Conservation (phyloP, 64 coral and sea anemone species). For the Cladopsammia gracilis region DNA sequence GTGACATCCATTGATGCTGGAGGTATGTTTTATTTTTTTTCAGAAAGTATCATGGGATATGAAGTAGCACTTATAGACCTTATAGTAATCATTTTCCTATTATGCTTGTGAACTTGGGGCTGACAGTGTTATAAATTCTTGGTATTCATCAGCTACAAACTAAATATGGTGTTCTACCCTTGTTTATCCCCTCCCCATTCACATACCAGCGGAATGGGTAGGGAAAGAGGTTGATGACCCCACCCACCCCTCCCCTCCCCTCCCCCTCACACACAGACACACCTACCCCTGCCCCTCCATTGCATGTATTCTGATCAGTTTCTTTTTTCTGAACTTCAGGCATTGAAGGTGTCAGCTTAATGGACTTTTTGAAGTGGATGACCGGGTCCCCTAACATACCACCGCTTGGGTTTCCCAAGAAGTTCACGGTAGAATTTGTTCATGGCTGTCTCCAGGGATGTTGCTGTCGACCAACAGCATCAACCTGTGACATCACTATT, state of each 20-base stretch:
- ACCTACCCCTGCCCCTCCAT: too few species aligned
- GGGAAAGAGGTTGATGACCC: too few species aligned
- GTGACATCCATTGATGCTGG: conserved; percentile 16
- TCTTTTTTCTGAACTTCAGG: conserved; percentile 15
- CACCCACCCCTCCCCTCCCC: too few species aligned
- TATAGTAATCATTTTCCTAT: background rate
- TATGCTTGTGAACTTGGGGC: background rate
- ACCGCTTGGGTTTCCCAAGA: conserved; percentile 36
- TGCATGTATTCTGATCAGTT: conserved; percentile 22
- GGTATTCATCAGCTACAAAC: conserved; percentile 25
- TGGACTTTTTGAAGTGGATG: conserved; percentile 9
- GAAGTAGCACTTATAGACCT: background rate
- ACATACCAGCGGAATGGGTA: background rate
- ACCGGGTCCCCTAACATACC: background rate
- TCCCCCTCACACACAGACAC: too few species aligned
- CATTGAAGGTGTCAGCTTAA: conserved; percentile 11
- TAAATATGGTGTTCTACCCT: conserved; percentile 14
- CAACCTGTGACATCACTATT: conserved; percentile 43
- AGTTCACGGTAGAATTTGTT: conserved; percentile 39
- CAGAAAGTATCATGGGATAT: background rate
- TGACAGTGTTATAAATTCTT: conserved; percentile 2
- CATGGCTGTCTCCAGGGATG: conserved; percentile 40
- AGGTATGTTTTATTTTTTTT: background rate
- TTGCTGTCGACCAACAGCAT: conserved; percentile 54
- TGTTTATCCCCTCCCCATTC: background rate